Evolutionary conservation across 2,888 invertebrate genomes (phyloP).

Genomic region (Epiblema foenella): DNA sequence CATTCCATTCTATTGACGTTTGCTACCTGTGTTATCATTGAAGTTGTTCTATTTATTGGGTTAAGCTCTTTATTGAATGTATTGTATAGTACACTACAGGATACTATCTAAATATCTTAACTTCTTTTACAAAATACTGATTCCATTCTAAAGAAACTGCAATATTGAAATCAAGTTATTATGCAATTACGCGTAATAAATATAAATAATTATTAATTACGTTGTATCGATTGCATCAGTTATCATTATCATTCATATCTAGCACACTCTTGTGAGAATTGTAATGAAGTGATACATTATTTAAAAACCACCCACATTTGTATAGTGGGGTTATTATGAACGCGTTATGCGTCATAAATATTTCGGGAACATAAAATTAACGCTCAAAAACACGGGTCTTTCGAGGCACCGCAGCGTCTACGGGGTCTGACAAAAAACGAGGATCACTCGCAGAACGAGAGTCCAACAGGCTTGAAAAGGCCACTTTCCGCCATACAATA

Average conservation of each 20-base stretch:
- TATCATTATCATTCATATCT: constrained; percentile 38
- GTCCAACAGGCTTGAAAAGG: constrained; percentile 61
- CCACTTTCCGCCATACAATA: constrained; percentile 44
- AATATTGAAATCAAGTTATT: background rate
- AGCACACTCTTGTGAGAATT: constrained; percentile 52
- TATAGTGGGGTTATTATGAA: constrained; percentile 79
- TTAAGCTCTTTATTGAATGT: background rate
- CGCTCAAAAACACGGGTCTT: constrained; percentile 82
- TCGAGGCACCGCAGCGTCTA: constrained; percentile 83
- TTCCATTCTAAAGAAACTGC: background rate
- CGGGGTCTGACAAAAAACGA: constrained; percentile 75
- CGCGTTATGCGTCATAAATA: constrained; percentile 84
- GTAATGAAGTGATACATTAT: constrained; percentile 81
- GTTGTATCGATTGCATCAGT: constrained; percentile 3
- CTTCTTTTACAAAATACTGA: background rate
- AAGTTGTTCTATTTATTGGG: constrained; percentile 3
- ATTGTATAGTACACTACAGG: background rate
- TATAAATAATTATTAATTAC: too few species aligned
- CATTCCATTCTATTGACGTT: constrained; percentile 29
- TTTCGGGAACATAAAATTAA: constrained; percentile 85
- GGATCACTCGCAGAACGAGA: constrained; percentile 78
- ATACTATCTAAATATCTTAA: background rate
- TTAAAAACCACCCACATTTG: constrained; percentile 82
- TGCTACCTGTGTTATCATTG: constrained; percentile 8
- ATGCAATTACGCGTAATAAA: background rate